Evolutionary conservation across 2,113 vertebrate species (phyloP).

Genomic region (Thamnophis sirtalis): DNA sequence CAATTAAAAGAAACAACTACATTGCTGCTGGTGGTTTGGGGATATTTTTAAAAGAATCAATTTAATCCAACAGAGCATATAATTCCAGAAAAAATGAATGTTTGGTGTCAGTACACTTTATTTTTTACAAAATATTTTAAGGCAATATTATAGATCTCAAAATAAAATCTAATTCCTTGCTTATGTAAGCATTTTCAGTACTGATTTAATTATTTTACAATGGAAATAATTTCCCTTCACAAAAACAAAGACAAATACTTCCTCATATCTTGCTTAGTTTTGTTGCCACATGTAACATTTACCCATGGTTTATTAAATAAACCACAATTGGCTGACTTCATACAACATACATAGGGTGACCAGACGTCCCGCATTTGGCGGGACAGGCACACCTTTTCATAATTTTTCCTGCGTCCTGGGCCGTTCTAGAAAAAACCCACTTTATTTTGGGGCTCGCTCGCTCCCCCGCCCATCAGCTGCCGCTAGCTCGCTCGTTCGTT

Average conservation of each 20-base stretch:
- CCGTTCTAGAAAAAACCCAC: no score
- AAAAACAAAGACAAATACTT: neutral
- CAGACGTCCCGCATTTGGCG: no score
- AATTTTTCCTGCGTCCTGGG: no score
- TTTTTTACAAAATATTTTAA: slow-evolving; percentile 17
- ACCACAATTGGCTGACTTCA: neutral
- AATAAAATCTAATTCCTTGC: rapidly evolving
- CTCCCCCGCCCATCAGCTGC: no score
- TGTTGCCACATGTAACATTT: neutral
- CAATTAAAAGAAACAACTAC: rapidly evolving
- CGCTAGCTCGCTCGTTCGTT: no score
- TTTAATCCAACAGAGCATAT: neutral
- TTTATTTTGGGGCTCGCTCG: no score
- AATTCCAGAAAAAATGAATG: slow-evolving; percentile 10
- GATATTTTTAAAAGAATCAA: neutral
- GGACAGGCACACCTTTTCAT: no score
- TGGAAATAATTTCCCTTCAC: neutral
- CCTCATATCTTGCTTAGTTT: neutral
- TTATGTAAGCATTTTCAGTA: neutral
- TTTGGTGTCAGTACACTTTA: slow-evolving; percentile 8
- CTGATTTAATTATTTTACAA: neutral
- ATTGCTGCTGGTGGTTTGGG: neutral
- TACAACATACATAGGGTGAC: no score
- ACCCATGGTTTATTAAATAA: neutral
- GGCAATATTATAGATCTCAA: neutral